Percentiles rank a stretch among this genome's conserved stretches.
phyloP scores from a whole-genome alignment of 2,113 vertebrate species.

The Semicossyphus pulcher region DNA sequence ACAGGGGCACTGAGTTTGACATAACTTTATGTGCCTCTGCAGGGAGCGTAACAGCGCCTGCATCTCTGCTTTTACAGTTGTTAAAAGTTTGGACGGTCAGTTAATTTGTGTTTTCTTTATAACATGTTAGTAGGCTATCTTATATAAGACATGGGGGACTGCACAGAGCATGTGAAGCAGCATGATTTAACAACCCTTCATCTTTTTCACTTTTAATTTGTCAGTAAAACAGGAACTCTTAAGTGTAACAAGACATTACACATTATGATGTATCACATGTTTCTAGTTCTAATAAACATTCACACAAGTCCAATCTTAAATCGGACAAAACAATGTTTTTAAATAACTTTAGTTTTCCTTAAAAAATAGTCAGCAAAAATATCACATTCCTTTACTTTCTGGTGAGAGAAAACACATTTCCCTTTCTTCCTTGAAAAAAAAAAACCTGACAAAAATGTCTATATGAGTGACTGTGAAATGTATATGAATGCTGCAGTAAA shows the following conservation, averaged over 20 bases:
- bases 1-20: neutral
- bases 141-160: neutral
- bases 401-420: too few species aligned
- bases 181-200: neutral
- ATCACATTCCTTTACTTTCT: too few species aligned
- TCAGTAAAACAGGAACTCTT: neutral
- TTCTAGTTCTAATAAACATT: too few species aligned
- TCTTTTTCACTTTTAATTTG: neutral
- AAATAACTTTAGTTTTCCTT: too few species aligned
- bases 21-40: neutral
- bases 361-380: too few species aligned
- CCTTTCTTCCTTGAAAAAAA: too few species aligned
- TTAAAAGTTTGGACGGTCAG: neutral
- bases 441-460: too few species aligned
- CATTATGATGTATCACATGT: too few species aligned
- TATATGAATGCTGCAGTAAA: too few species aligned
- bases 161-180: neutral
- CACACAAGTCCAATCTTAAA: too few species aligned
- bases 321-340: too few species aligned
- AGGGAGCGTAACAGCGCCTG: neutral
- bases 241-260: neutral
- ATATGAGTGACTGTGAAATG: too few species aligned
- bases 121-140: neutral
- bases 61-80: conserved; percentile 10
- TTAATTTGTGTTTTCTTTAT: neutral